Evolutionary conservation across 2,113 vertebrate species (phyloP).

Genomic region (Furnarius figulus): DNA sequence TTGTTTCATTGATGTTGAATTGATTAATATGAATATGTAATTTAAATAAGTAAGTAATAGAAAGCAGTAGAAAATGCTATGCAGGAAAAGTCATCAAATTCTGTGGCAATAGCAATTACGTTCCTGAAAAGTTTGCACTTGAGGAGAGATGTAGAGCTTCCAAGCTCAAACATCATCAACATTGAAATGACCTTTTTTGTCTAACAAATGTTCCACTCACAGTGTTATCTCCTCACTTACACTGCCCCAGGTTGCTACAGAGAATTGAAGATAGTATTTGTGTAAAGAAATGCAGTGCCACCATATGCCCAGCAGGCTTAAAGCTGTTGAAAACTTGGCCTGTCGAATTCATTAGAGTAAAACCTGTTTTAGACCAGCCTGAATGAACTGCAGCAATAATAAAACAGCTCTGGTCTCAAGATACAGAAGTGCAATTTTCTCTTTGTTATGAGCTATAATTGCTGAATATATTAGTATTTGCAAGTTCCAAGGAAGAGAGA

Average conservation of each 20-base stretch:
- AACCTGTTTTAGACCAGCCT: constrained; percentile 40
- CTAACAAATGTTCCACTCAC: constrained; percentile 10
- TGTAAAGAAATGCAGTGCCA: constrained; percentile 22
- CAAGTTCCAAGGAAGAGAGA: background rate
- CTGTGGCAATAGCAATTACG: background rate
- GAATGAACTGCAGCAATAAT: constrained; percentile 45
- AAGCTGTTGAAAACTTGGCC: constrained; percentile 54
- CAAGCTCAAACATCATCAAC: background rate
- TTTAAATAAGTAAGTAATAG: background rate
- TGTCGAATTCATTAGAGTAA: constrained; percentile 58
- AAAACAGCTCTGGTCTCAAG: constrained; percentile 52
- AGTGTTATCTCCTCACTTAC: constrained; percentile 27
- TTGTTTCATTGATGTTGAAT: background rate
- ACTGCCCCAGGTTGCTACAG: background rate
- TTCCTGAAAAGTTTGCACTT: background rate
- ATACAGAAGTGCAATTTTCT: constrained; percentile 54
- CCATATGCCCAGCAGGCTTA: constrained; percentile 47
- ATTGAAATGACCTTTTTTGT: constrained; percentile 45
- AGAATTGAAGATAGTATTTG: constrained; percentile 40
- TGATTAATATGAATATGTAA: background rate
- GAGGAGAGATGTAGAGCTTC: background rate
- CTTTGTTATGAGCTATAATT: constrained; percentile 56
- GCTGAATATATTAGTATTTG: constrained; percentile 63
- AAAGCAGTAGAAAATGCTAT: background rate
- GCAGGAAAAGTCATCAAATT: background rate